Evolutionary conservation across 2,113 vertebrate species (phyloP), one percentile per base, ranked within the genome.

Genomic region (Entelurus aequoreus): DNA sequence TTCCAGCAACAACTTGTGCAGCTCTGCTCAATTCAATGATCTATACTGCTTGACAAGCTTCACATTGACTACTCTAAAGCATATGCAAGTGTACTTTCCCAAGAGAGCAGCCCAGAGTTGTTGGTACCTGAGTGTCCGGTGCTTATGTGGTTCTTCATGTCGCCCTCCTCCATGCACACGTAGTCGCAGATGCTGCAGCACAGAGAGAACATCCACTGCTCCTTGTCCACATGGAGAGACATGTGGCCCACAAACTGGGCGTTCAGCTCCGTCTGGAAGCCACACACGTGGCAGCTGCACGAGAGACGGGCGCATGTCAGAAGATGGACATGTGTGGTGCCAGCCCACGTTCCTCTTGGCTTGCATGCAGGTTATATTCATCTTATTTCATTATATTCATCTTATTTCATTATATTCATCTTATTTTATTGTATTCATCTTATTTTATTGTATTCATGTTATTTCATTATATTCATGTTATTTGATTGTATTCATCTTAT

Each of bases 181-280:
- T 94, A 99, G 81, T 98, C 93, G 0, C 96, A 99, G 47, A 89
- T 80, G 35, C 91, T 94, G 88, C 97, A 99, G 90, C 97, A 98
- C 70, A 99, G 94, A 0, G 97, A 96, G 88, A 97, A 98, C 97
- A 99, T 98, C 97, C 97, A 99, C 88, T 99, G 97, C 88, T 99
- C 95, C 88, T 96, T 96, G 88, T 99, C 97, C 90, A 98, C 96
- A 42, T 99, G 97, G 76, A 97, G 93, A 4, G 96, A 98, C 97
- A 99, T 99, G 90, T 99, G 97, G 90, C 96, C 98, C 87, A 99
- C 96, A 83, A 98, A 99, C 91, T 98, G 95, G 85, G 95, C 94
- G 8, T 99, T 99, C 85, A 97, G 92, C 90, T 98, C 97, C 0
- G 96, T 99, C 90, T 98, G 95, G 90, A 99, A 99, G 75, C 95